A percentile compares a stretch with the other conserved stretches of the same genome.
Conservation (phyloP, 2,797 vertebrate genomes). For the Bucorvus abyssinicus region DNA sequence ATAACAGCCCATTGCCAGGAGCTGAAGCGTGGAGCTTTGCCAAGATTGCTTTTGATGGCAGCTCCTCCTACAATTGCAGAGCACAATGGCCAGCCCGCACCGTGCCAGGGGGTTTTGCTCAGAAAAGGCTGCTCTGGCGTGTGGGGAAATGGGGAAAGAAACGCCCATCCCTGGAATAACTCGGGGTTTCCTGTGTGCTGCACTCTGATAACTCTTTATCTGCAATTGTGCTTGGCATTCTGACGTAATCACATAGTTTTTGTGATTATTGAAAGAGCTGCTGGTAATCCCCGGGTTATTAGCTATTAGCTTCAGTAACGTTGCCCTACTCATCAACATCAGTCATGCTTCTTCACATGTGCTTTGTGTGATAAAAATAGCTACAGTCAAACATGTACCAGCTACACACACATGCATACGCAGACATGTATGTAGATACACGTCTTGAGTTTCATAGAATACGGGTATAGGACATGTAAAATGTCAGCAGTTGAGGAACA, state of each 20-base stretch:
- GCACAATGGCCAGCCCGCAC: neutral
- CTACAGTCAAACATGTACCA: neutral
- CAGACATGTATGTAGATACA: fast-evolving
- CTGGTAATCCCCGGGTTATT: neutral
- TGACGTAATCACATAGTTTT: neutral
- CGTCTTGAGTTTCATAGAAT: fast-evolving
- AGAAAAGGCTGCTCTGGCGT: neutral
- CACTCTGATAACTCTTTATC: neutral
- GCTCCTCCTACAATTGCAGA: neutral
- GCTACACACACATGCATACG: neutral
- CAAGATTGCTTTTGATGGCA: neutral
- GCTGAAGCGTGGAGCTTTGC: neutral
- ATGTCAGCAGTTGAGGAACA: neutral
- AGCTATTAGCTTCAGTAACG: neutral
- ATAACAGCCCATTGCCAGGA: neutral
- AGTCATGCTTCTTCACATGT: neutral
- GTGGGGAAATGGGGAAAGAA: neutral
- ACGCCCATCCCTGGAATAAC: neutral
- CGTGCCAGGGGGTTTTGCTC: fast-evolving
- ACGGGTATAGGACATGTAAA: neutral
- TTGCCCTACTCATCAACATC: no score
- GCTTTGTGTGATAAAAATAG: neutral
- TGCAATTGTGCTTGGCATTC: neutral
- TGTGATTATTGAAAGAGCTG: neutral
- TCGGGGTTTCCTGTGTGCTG: fast-evolving